Base-by-base conservation (phyloP, 2,888 invertebrate genomes). In the Eupeodes luniger region DNA sequence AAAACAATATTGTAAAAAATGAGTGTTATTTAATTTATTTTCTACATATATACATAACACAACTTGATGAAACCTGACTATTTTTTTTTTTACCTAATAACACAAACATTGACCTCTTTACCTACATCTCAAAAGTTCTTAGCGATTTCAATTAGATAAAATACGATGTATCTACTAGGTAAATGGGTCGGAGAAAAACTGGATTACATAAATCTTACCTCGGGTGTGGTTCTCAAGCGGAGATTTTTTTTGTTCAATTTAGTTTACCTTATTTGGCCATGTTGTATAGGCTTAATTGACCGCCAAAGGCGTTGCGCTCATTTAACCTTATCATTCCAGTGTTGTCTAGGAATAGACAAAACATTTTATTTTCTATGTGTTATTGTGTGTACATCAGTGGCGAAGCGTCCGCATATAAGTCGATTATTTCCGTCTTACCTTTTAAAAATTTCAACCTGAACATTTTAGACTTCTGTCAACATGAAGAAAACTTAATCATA, bases 251-350 rank as follows among this genome's bases (percentile, higher is more conserved):
- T 44, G n/a, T 64, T 14, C 34, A 16, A 66, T 66, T 66, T 49
- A 27, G 14, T 27, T 66, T 9, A 34, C 6, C 53, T 69, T 36
- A 12, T 16, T 53, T 3, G 51, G 12, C 36, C 36, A 36, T 53
- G 36, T 4, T 51, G 34, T 51, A 67, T 67, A 34, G 11, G 51
- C 51, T 16, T 69, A 69, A 69, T 69, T 69, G 36, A 69, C 67
- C 36, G 67, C 67, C n/a, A n/a, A 69, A 69, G 67, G 67, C 67
- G 36, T 69, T 53, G 49, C 16, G 16, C 53, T 69, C 53, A 69
- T 69, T 69, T 53, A 36, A 11, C 16, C 36, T 69, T 11, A 69
- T 69, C 67, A 69, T 11, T 53, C 67, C 36, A 69, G 16, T 10
- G 36, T n/a, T 53, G 67, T 69, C 51, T 69, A 3, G 16, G 12